Base-by-base conservation (phyloP, 2,888 invertebrate genomes). In the Hemistola chrysoprasaria region DNA sequence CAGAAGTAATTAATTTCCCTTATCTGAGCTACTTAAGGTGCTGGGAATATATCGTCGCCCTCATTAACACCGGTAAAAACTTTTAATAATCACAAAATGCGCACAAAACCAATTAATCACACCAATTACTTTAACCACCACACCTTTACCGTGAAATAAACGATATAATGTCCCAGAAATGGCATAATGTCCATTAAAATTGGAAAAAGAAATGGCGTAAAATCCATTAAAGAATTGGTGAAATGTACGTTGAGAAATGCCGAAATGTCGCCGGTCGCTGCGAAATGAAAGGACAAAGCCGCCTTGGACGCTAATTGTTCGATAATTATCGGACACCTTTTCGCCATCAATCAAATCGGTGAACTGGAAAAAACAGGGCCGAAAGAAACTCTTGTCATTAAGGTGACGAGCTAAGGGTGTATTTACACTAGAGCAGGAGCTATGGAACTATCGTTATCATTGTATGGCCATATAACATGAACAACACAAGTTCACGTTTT, bases 261-360 rank as follows among this genome's bases (percentile, higher is more conserved):
- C 32, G 26, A 27, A 39, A 29, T 22, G 5, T 10, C 16, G 25
- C 10, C 4, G 3, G 21, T 20, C 10, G 6, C 20, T 38, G 7
- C 20, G 20, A 20, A 38, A 38, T 11, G 24, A 25, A 30, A 30
- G 11, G 11, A 11, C 30, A 31, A 38, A 31, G 31, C 21, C 29
- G 24, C 10, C 25, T 40, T 42, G 40, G 42, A 50, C 53, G 59
- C 71, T 78, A 78, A 77, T 77, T 72, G 66, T 65, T 52, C 55
- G 55, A 70, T 76, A 78, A 79, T 78, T 76, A 76, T 52, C 65
- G 66, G 44, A 68, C 73, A 78, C 71, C 75, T 77, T 72, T 57
- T 42, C 53, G 61, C 58, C 63, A 78, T 78, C 72, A 69, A 74
- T 79, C 78, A 78, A 72, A 65, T 53, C 56, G 50, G 33, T 22